These are phyloP conservation scores for Azemiops feae DNA, from an alignment of 2,113 vertebrate genomes.

Conservation along the genomic window DNA sequence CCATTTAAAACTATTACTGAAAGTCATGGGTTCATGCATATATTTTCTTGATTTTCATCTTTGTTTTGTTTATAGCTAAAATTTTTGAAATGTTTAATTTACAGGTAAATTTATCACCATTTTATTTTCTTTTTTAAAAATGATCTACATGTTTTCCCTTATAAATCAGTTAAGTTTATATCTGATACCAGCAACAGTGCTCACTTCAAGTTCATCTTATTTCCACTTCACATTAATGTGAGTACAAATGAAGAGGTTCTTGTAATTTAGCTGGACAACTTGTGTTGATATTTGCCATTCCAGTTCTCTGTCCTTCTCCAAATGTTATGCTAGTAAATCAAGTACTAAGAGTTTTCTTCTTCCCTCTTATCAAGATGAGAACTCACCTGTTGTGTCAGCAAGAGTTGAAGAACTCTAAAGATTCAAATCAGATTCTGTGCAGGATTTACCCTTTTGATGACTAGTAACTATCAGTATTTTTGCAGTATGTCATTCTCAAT, in stretches of 20 bases:
- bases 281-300: slow-evolving; percentile 16
- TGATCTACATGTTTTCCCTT: background rate
- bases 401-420: slow-evolving; percentile 57
- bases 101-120: background rate
- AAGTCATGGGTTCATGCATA: background rate
- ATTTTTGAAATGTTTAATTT: background rate
- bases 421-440: slow-evolving; percentile 35
- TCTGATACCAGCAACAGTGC: background rate
- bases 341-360: slow-evolving; percentile 45
- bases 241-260: background rate
- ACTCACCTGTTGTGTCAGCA: slow-evolving; percentile 53
- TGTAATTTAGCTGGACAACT: background rate
- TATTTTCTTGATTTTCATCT: background rate
- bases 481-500: slow-evolving; percentile 34
- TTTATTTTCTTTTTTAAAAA: background rate
- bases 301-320: background rate
- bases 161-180: background rate
- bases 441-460: slow-evolving; percentile 30
- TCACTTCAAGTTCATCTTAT: background rate
- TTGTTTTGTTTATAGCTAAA: background rate
- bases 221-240: background rate
- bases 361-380: slow-evolving; percentile 45
- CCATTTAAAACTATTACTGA: background rate
- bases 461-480: background rate
- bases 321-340: slow-evolving; percentile 39